Conservation (phyloP, 37 sponge, comb jelly and placozoan species). For the Aphrocallistes beatrix region DNA sequence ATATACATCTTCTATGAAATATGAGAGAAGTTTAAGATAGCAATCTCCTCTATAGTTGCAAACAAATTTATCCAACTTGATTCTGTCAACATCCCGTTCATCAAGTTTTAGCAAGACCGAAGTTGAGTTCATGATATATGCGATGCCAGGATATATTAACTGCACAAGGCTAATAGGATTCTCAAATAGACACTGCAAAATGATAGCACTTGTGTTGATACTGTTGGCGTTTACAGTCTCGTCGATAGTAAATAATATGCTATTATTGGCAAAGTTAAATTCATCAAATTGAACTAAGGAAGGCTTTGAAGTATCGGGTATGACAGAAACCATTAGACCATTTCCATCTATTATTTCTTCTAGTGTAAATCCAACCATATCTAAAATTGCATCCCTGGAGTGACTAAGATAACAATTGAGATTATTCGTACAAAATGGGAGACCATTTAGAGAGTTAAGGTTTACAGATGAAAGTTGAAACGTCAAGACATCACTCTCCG, state of each 20-base stretch:
- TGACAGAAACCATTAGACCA: constrained; percentile 35
- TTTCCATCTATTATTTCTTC: constrained; percentile 33
- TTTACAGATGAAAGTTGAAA: neutral
- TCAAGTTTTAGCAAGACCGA: neutral
- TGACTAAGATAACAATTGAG: constrained; percentile 52
- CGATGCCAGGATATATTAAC: neutral
- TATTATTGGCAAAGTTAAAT: constrained; percentile 49
- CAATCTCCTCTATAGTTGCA: constrained; percentile 23
- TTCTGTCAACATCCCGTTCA: constrained; percentile 34
- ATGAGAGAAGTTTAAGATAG: neutral
- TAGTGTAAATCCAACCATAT: constrained; percentile 48
- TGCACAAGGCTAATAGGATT: constrained; percentile 23
- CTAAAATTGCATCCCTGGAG: constrained; percentile 44
- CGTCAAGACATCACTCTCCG: neutral
- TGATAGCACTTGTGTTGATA: constrained; percentile 32
- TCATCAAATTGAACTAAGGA: constrained; percentile 34
- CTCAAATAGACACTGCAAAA: constrained; percentile 52
- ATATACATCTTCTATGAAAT: constrained; percentile 22
- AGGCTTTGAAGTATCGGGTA: constrained; percentile 42
- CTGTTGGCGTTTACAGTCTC: constrained; percentile 46
- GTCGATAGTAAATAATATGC: constrained; percentile 44
- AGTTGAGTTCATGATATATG: neutral
- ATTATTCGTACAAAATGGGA: constrained; percentile 33
- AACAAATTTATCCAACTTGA: constrained; percentile 43
- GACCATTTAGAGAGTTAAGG: constrained; percentile 49